These are phyloP conservation scores for Natrix natrix DNA, from an alignment of 2,797 vertebrate species.

Conservation along the genomic window DNA sequence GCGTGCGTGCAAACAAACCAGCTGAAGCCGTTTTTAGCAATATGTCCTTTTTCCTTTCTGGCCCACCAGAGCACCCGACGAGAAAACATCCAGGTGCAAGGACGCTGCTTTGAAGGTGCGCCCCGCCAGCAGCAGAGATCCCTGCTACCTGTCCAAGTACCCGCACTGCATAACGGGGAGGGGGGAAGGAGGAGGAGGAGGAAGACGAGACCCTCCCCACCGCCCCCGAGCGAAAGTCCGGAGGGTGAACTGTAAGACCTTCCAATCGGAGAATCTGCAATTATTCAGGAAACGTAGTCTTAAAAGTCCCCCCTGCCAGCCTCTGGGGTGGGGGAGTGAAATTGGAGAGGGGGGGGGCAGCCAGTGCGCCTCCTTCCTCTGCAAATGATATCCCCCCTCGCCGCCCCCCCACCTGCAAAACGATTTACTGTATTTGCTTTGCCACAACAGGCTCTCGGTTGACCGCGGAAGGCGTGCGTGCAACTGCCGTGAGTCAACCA, in stretches of 20 bases:
- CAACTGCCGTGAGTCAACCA: background rate
- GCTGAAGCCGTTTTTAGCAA: rapidly evolving
- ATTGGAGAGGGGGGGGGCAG: background rate
- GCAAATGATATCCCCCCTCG: too few species aligned
- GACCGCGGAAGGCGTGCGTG: background rate
- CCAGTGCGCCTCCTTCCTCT: background rate
- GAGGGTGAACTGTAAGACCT: background rate
- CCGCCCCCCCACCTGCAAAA: background rate
- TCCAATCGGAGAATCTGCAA: background rate
- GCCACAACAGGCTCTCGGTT: background rate
- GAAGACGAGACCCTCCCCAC: too few species aligned
- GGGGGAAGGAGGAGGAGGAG: too few species aligned
- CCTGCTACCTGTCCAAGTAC: background rate
- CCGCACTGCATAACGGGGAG: background rate
- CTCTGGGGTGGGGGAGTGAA: background rate
- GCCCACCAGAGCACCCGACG: background rate
- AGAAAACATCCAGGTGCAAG: background rate
- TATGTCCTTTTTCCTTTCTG: background rate
- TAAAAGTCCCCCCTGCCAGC: background rate
- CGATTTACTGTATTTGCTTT: background rate
- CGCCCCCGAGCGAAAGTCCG: background rate
- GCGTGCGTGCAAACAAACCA: background rate
- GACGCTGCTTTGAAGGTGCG: background rate
- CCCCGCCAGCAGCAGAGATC: background rate
- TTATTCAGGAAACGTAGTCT: background rate